Conservation (phyloP, 2,797 vertebrate genomes). For the Gallinago nigripennis region DNA sequence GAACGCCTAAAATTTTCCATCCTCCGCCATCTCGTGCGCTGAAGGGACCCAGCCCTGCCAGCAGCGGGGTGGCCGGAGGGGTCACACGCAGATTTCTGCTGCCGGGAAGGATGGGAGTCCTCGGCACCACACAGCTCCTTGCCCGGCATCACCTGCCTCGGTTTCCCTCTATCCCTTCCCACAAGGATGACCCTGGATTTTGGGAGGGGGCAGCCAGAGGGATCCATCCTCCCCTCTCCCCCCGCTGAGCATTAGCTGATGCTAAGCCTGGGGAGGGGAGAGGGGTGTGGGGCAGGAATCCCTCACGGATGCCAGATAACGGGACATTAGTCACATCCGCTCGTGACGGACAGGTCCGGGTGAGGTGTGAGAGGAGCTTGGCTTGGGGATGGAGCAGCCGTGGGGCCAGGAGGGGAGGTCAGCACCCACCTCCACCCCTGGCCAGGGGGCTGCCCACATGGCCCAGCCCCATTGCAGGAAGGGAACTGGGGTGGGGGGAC, state of each 20-base stretch:
- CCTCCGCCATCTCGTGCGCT: accelerated
- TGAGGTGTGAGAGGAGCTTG: background rate
- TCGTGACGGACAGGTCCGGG: accelerated
- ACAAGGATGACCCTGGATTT: background rate
- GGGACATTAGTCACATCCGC: background rate
- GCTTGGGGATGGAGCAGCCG: background rate
- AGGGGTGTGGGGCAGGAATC: background rate
- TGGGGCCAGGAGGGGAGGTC: accelerated
- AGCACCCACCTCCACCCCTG: accelerated
- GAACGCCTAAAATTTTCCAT: conserved; percentile 44
- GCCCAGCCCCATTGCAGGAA: background rate
- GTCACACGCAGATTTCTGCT: background rate
- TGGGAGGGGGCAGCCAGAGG: background rate
- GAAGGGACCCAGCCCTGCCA: background rate
- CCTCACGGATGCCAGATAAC: background rate
- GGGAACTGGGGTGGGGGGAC: background rate
- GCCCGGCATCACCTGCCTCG: accelerated
- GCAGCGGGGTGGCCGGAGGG: background rate
- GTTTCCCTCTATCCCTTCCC: background rate
- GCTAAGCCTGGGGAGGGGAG: background rate
- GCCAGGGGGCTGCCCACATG: accelerated
- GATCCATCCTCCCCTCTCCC: background rate
- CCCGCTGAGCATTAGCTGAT: accelerated
- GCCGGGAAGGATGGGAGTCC: background rate
- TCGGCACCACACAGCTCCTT: background rate